A percentile compares a stretch with the other conserved stretches of the same genome.
Conservation (phyloP, 2,888 invertebrate genomes). For the Nomada goodeniana region DNA sequence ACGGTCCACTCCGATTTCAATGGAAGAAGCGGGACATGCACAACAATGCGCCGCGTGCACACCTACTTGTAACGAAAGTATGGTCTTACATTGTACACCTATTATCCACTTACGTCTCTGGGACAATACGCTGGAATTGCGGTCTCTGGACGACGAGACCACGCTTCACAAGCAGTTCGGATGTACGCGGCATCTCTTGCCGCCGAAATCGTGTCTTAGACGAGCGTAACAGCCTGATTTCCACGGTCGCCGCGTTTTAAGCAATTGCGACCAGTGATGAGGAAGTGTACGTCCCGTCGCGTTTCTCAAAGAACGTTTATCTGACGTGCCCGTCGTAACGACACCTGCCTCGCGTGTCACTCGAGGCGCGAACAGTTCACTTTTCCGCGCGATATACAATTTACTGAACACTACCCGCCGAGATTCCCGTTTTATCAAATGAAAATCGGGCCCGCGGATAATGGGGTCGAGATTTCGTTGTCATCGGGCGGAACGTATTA, state of each 20-base stretch:
- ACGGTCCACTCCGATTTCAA: conserved; percentile 57
- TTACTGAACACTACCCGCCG: background rate
- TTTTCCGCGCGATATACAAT: background rate
- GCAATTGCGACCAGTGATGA: background rate
- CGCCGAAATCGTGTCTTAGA: conserved; percentile 46
- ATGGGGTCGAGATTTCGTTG: conserved; percentile 8
- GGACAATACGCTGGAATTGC: conserved; percentile 78
- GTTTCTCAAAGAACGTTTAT: background rate
- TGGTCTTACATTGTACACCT: conserved; percentile 72
- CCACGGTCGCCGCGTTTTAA: conserved; percentile 18
- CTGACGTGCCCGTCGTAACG: background rate
- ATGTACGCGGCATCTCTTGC: conserved; percentile 63
- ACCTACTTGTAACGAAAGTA: conserved; percentile 72
- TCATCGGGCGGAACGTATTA: background rate
- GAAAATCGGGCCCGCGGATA: background rate
- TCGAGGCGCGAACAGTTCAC: background rate
- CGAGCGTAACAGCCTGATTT: conserved; percentile 33
- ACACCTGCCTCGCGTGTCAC: background rate
- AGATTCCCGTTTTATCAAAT: background rate
- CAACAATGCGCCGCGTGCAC: conserved; percentile 61
- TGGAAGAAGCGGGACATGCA: conserved; percentile 65
- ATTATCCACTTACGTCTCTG: conserved; percentile 80
- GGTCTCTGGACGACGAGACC: conserved; percentile 75
- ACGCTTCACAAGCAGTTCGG: conserved; percentile 69
- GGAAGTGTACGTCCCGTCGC: background rate